Evolutionary conservation across 2,888 invertebrate species (phyloP).

Genomic region (Orthosia gothica): DNA sequence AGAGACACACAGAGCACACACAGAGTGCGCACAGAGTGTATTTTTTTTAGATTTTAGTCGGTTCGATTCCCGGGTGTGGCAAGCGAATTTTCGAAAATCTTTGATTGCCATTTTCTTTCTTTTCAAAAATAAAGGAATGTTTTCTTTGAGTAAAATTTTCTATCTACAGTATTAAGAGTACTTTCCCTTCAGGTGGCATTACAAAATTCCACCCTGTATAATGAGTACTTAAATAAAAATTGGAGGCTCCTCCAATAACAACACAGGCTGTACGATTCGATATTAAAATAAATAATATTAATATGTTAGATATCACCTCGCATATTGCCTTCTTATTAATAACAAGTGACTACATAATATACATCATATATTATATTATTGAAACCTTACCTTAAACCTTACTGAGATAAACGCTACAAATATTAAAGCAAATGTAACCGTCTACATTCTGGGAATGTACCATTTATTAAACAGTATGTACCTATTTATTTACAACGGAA

Average conservation of each 20-base stretch:
- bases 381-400: slow-evolving; percentile 70
- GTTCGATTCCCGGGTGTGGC: too few relatives aligned
- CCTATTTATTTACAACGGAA: slow-evolving; percentile 80
- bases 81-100: too few relatives aligned
- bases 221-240: slow-evolving; percentile 40
- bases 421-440: slow-evolving; percentile 84
- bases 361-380: slow-evolving; percentile 67
- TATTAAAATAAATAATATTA: slow-evolving; percentile 73
- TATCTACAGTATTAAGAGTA: too few relatives aligned
- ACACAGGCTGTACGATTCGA: slow-evolving; percentile 63
- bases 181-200: too few relatives aligned
- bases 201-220: too few relatives aligned
- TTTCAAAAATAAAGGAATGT: too few relatives aligned
- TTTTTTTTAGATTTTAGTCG: too few relatives aligned
- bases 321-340: slow-evolving; percentile 70
- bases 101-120: too few relatives aligned
- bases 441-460: slow-evolving; percentile 87
- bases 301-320: slow-evolving; percentile 72
- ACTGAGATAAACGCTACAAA: slow-evolving; percentile 76
- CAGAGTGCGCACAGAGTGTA: too few relatives aligned
- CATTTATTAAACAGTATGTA: slow-evolving; percentile 76
- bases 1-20: too few relatives aligned
- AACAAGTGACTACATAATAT: slow-evolving; percentile 72
- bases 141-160: too few relatives aligned
- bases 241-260: slow-evolving; percentile 63